Evolutionary conservation across 2,113 vertebrate species (phyloP), one percentile per base, ranked within the genome.

Genomic region (Pheucticus melanocephalus): DNA sequence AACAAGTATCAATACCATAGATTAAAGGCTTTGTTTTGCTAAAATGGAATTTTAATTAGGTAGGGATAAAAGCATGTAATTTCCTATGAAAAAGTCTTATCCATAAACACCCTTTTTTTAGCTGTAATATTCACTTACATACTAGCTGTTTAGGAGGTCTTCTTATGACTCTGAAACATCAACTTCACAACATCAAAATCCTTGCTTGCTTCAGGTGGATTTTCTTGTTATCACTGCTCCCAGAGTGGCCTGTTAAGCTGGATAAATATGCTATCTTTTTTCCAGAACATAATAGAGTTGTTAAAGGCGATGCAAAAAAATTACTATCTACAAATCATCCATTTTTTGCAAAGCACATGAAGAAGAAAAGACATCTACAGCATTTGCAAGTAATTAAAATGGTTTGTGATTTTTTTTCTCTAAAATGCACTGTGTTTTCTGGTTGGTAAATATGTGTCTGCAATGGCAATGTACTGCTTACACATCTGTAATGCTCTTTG

Each of bases 211-310:
- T 86, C 72, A 89, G 86, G 86, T 86, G 35, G 27, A 84, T 92
- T 82, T 72, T 84, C 45, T 50, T 82, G 66, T 65, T 94, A 85
- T 90, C 87, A 44, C 59, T 65, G 39, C 8, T 96, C 42, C 87
- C 90, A 88, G 66, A 87, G 82, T 66, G 75, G 66, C 70, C 82
- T 88, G 87, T 90, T 95, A 85, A 95, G 35, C 31, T 80, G 79
- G 59, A 94, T 95, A 92, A 90, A 91, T 47, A 59, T 44, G 27
- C 13, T 76, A 30, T 53, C 53, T 66, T 87, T 78, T 82, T 95
- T 35, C 86, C 39, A 70, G 53, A 65, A 50, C 33, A 53, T 92
- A 91, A 42, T 42, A 35, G 23, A 80, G 39, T 53, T 87, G 48
- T 79, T 92, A 91, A 87, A 85, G 30, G 11, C 3, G 1, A 79